phyloP scores from a whole-genome alignment of 2,113 vertebrate genomes.

The Heptranchias perlo region DNA sequence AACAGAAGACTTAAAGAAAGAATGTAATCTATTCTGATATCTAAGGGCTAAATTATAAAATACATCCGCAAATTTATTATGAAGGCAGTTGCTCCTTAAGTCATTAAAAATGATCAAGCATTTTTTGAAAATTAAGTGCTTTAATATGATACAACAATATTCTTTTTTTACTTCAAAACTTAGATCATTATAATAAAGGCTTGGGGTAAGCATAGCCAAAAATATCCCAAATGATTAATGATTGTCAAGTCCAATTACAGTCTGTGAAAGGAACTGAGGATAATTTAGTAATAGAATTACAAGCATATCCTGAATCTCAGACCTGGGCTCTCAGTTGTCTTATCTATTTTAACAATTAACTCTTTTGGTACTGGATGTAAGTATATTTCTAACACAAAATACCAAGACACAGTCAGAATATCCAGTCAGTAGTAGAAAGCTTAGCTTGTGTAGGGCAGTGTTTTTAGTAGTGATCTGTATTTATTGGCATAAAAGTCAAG shows the following conservation, averaged over 20 bases:
- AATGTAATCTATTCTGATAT: neutral
- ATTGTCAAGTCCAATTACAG: neutral
- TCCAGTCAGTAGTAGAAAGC: too few relatives aligned
- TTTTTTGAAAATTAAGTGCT: neutral
- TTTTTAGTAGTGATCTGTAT: too few relatives aligned
- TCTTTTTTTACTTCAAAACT: neutral
- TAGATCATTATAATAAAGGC: neutral
- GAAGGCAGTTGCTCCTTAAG: neutral
- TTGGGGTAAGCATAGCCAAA: too few relatives aligned
- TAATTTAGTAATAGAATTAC: neutral
- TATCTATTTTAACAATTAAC: neutral
- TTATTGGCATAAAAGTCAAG: too few relatives aligned
- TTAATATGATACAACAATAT: neutral
- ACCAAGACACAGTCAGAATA: neutral
- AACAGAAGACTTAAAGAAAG: too few relatives aligned
- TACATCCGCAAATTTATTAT: neutral
- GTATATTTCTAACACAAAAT: neutral
- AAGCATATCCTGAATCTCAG: neutral
- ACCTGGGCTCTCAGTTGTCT: neutral
- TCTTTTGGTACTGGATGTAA: neutral
- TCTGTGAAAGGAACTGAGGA: neutral
- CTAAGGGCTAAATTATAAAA: neutral
- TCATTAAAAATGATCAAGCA: neutral
- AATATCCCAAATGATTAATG: neutral
- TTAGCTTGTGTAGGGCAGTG: too few relatives aligned